Conservation (phyloP, 1,140 invertebrate species). For the Aradophagus sp. region DNA sequence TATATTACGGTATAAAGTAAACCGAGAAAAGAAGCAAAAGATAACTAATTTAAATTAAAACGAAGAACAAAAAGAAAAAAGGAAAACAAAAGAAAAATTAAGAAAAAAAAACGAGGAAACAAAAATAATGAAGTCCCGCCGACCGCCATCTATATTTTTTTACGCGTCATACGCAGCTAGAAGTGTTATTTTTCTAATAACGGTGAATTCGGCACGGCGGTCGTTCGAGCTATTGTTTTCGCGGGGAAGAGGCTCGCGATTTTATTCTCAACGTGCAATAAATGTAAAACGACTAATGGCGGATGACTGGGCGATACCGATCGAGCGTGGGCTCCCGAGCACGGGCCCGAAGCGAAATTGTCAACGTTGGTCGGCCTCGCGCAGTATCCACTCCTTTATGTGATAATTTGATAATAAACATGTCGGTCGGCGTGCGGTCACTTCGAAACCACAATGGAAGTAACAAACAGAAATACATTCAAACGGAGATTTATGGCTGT, state of each 20-base stretch:
- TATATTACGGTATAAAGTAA: constrained; percentile 46
- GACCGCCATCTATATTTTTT: constrained; percentile 62
- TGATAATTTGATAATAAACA: constrained; percentile 51
- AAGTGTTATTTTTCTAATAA: constrained; percentile 46
- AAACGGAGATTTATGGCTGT: background rate
- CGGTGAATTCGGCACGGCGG: constrained; percentile 4
- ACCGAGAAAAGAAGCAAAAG: too few relatives aligned
- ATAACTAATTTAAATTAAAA: too few relatives aligned
- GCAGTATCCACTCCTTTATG: constrained; percentile 24
- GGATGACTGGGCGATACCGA: constrained; percentile 2
- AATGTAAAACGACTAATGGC: constrained; percentile 1
- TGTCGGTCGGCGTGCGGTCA: constrained; percentile 31
- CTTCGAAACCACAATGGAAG: constrained; percentile 12
- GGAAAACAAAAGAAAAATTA: too few relatives aligned
- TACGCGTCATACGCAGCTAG: constrained; percentile 29
- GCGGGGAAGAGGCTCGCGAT: constrained; percentile 5
- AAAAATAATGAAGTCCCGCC: constrained; percentile 58
- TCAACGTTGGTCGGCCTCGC: background rate
- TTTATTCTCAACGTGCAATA: constrained; percentile 34
- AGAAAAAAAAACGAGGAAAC: constrained; percentile 5
- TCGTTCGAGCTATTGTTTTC: constrained; percentile 27
- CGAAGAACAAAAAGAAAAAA: constrained; percentile 13
- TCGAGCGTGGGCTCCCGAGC: too few relatives aligned
- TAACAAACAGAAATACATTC: constrained; percentile 18
- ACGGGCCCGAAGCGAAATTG: too few relatives aligned